phyloP scores from a whole-genome alignment of 2,888 invertebrate species.

The Drosophila fungiperda region DNA sequence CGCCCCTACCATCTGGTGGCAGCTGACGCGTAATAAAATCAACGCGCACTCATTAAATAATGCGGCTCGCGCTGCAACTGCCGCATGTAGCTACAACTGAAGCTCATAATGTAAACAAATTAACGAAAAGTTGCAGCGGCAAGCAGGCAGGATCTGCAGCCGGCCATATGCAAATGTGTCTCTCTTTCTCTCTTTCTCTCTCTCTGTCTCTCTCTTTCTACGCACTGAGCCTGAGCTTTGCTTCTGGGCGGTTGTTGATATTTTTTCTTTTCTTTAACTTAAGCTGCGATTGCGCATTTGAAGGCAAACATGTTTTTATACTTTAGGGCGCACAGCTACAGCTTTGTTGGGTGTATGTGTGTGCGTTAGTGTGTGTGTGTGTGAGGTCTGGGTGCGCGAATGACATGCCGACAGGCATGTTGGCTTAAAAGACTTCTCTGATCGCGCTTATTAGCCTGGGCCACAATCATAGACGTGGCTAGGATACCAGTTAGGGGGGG shows the following conservation, averaged over 20 bases:
- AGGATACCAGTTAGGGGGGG: neutral
- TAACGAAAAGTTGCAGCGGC: constrained; percentile 58
- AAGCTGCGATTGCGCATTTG: constrained; percentile 83
- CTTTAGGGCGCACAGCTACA: constrained; percentile 77
- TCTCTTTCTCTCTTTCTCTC: neutral
- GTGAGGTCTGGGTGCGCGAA: constrained; percentile 42
- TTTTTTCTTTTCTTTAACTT: constrained; percentile 56
- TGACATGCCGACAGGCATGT: constrained; percentile 83
- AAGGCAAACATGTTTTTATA: constrained; percentile 85
- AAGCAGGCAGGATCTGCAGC: constrained; percentile 11
- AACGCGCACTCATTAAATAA: constrained; percentile 76
- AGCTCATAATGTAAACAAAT: constrained; percentile 85
- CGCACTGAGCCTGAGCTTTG: constrained; percentile 39
- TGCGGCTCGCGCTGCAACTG: constrained; percentile 72
- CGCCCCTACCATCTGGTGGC: neutral
- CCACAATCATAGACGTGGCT: constrained; percentile 9
- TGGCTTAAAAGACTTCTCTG: constrained; percentile 84
- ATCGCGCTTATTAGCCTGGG: constrained; percentile 82
- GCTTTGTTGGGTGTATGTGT: constrained; percentile 10
- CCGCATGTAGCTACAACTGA: constrained; percentile 80
- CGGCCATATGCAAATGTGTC: constrained; percentile 48
- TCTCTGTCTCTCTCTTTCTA: neutral
- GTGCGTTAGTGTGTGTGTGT: constrained; percentile 9
- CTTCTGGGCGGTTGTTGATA: constrained; percentile 74
- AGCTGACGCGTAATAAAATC: constrained; percentile 67